A percentile compares a stretch with the other conserved stretches of the same genome.
Evolutionary conservation across 2,113 vertebrate species (phyloP).

Genomic region (Laticauda colubrina): DNA sequence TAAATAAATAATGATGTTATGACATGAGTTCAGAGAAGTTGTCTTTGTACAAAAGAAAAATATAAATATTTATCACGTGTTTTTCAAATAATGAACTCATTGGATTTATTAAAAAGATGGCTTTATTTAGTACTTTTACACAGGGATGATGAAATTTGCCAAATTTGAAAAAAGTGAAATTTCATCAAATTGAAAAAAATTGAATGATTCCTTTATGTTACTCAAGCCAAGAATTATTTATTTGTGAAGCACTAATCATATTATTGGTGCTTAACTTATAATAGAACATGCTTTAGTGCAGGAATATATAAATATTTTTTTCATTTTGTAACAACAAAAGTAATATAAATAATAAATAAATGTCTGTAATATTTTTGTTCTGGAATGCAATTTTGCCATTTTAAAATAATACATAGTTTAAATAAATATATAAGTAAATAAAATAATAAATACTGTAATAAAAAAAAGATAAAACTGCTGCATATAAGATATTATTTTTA

Average conservation of each 20-base stretch:
- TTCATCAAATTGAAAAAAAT: neutral
- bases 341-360: neutral
- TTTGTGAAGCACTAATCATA: constrained; percentile 20
- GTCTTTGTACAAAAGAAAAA: neutral
- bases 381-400: neutral
- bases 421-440: neutral
- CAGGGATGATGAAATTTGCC: constrained; percentile 27
- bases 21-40: neutral
- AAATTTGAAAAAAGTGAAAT: constrained; percentile 18
- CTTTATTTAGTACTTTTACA: constrained; percentile 12
- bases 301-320: neutral
- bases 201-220: constrained; percentile 28
- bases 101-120: constrained; percentile 28
- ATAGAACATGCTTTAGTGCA: neutral
- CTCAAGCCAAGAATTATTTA: constrained; percentile 24
- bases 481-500: neutral
- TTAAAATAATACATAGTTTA: neutral
- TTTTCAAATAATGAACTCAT: constrained; percentile 5
- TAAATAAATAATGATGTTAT: neutral
- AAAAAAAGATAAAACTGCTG: neutral
- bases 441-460: neutral
- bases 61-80: neutral
- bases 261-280: neutral
- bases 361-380: neutral
- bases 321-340: neutral